Conservation (phyloP, 2,888 invertebrate genomes). For the Ormyrus thymus region DNA sequence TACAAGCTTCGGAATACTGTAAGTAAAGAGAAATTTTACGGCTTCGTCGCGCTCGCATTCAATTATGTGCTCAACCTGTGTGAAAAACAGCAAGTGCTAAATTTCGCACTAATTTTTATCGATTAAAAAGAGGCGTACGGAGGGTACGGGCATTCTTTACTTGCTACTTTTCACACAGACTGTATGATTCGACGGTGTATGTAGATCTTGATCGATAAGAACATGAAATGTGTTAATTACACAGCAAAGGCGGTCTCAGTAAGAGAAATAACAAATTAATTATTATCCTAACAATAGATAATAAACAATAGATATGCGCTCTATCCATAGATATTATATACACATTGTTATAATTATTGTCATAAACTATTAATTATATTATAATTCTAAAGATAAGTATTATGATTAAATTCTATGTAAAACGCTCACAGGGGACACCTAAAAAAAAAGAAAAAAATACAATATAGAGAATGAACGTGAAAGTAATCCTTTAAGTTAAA, state of each 20-base stretch:
- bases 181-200: not conserved
- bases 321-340: slow-evolving; percentile 42
- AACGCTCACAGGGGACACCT: slow-evolving; percentile 10
- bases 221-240: not conserved
- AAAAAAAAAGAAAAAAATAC: not conserved
- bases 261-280: slow-evolving; percentile 27
- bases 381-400: slow-evolving; percentile 38
- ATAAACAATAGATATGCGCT: slow-evolving; percentile 39
- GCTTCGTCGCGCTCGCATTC: not conserved
- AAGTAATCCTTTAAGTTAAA: slow-evolving; percentile 9
- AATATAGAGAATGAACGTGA: not conserved
- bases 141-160: not conserved
- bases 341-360: slow-evolving; percentile 46
- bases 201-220: not conserved
- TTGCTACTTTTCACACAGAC: slow-evolving; percentile 27
- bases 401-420: slow-evolving; percentile 32
- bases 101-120: too few relatives aligned
- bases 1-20: too few relatives aligned
- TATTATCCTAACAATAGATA: slow-evolving; percentile 44
- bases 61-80: not conserved
- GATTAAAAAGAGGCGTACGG: too few relatives aligned
- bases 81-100: slow-evolving; percentile 14
- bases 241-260: slow-evolving; percentile 30
- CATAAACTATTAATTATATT: slow-evolving; percentile 31
- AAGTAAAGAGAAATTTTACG: too few relatives aligned